Evolutionary conservation across 2,888 invertebrate species (phyloP).

Genomic region (Cantharis flavilabris): DNA sequence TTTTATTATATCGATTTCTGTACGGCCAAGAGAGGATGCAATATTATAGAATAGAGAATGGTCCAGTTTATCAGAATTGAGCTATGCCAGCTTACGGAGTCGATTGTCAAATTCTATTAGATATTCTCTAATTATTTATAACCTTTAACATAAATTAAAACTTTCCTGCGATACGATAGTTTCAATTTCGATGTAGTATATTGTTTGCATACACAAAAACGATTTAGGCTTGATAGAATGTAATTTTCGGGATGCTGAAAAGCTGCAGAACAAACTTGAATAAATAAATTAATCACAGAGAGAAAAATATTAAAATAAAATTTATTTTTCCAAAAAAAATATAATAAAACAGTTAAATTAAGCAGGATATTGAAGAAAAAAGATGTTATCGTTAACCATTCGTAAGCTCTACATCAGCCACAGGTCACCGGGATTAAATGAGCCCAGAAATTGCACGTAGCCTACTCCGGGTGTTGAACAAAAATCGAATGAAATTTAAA

Average conservation of each 20-base stretch:
- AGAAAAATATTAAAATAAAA: not conserved
- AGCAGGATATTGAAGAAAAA: not conserved
- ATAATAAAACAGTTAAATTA: slow-evolving; percentile 3
- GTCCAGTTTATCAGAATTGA: not conserved
- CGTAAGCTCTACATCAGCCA: not conserved
- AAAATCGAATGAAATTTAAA: not conserved
- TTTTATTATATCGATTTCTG: not conserved
- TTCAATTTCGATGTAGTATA: not conserved
- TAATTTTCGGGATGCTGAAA: not conserved
- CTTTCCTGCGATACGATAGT: not conserved
- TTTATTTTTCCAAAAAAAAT: not conserved
- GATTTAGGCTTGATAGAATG: not conserved
- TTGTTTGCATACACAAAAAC: not conserved
- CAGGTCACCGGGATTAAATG: slow-evolving; percentile 2
- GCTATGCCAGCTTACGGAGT: not conserved
- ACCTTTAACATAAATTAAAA: not conserved
- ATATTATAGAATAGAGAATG: not conserved
- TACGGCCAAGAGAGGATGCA: not conserved
- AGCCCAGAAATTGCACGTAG: not conserved
- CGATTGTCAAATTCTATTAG: not conserved
- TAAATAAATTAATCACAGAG: not conserved
- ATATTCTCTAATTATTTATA: not conserved
- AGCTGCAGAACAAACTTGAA: not conserved
- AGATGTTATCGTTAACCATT: slow-evolving; percentile 1
- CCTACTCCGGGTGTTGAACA: not conserved